These are phyloP conservation scores for Rhaphigaster nebulosa DNA, from an alignment of 2,888 invertebrate genomes.

Conservation along the genomic window DNA sequence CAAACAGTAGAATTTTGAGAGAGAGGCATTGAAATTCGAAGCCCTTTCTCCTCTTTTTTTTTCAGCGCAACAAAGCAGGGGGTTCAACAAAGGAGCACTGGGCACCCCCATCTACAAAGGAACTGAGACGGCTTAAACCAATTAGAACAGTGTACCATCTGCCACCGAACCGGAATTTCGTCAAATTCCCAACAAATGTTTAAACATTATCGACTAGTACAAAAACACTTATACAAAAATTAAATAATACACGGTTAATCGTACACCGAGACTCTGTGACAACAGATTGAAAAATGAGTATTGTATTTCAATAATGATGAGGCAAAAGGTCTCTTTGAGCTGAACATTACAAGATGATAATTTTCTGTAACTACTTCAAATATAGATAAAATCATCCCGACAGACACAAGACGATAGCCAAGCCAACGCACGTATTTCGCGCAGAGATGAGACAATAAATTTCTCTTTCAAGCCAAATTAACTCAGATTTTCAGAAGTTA, in stretches of 20 bases:
- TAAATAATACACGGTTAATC: no score
- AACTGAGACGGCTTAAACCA: constrained; percentile 11
- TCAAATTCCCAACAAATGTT: neutral
- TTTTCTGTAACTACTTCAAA: no score
- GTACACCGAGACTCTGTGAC: no score
- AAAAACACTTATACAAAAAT: no score
- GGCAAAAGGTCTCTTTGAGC: no score
- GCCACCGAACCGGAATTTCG: neutral
- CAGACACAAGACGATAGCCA: neutral
- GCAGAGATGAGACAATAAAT: neutral
- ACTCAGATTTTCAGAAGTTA: neutral
- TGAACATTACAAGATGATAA: no score
- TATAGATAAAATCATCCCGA: no score
- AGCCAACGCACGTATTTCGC: neutral
- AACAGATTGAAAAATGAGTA: no score
- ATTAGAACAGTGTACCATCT: neutral
- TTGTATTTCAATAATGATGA: no score
- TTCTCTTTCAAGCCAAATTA: neutral
- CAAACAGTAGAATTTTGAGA: neutral
- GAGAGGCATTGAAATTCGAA: neutral
- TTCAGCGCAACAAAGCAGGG: neutral
- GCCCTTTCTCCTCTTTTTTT: neutral
- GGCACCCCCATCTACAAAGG: constrained; percentile 14
- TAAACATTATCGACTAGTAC: neutral
- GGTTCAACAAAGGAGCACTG: neutral